Percentiles rank a stretch among this genome's conserved stretches.
These are phyloP conservation scores for Sminthurides bifidus DNA, from an alignment of 1,140 invertebrate species.

Conservation along the genomic window DNA sequence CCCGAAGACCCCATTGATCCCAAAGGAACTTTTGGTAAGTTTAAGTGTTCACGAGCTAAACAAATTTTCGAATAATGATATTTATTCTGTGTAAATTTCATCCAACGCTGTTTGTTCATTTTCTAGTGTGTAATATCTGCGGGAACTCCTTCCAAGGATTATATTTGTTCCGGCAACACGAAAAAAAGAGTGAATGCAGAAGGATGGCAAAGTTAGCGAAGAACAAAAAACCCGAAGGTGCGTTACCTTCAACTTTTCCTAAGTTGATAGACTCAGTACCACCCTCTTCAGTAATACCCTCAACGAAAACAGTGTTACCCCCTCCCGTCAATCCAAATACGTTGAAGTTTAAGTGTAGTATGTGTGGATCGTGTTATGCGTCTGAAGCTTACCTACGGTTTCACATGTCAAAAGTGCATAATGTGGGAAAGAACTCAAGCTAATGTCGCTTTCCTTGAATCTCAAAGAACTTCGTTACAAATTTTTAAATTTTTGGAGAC, in stretches of 20 bases:
- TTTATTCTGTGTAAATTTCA: neutral
- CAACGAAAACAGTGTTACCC: neutral
- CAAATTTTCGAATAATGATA: neutral
- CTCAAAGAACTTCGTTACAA: too few species aligned
- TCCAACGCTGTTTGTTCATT: neutral
- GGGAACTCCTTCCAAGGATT: slow-evolving; percentile 1
- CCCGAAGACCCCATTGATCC: neutral
- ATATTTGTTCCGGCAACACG: slow-evolving; percentile 4
- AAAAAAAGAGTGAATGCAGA: slow-evolving; percentile 8
- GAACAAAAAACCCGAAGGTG: neutral
- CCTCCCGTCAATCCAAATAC: neutral
- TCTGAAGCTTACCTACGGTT: slow-evolving; percentile 1
- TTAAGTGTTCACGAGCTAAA: neutral
- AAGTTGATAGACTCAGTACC: neutral
- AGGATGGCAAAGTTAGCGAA: slow-evolving; percentile 7
- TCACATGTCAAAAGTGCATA: neutral
- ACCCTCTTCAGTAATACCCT: neutral
- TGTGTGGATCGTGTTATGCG: neutral
- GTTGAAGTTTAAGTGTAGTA: slow-evolving; percentile 1
- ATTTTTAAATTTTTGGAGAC: too few species aligned
- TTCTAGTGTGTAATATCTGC: slow-evolving; percentile 1
- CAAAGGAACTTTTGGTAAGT: slow-evolving; percentile 6
- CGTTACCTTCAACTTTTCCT: neutral
- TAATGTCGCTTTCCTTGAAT: too few species aligned
- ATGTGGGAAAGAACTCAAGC: too few species aligned